Evolutionary conservation across 2,113 vertebrate genomes (phyloP).

Genomic region (Zonotrichia leucophrys): DNA sequence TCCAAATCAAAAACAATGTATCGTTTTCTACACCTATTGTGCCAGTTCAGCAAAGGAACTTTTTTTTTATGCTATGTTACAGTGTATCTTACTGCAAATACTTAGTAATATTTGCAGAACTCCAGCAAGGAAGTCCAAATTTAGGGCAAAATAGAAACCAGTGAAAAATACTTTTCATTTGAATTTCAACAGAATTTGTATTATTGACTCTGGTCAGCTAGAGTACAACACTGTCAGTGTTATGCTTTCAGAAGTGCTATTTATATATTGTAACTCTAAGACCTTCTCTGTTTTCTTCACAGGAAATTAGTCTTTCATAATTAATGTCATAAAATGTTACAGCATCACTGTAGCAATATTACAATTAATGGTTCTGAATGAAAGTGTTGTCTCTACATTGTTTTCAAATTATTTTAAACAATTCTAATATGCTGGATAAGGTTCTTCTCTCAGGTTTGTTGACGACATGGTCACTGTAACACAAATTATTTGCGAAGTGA

Average conservation of each 20-base stretch:
- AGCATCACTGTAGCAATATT: background rate
- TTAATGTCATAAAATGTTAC: background rate
- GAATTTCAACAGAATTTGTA: slow-evolving; percentile 4
- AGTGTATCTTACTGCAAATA: background rate
- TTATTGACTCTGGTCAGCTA: background rate
- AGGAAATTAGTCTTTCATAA: slow-evolving; percentile 28
- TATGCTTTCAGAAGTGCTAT: background rate
- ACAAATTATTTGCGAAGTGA: background rate
- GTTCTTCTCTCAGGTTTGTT: background rate
- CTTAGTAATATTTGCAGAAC: background rate
- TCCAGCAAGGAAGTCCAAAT: background rate
- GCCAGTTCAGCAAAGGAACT: background rate
- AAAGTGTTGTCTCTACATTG: background rate
- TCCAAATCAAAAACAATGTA: background rate
- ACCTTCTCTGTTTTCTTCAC: background rate
- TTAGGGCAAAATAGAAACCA: background rate
- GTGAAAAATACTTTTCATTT: slow-evolving; percentile 4
- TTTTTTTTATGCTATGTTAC: background rate
- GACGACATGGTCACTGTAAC: background rate
- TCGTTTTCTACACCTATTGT: background rate
- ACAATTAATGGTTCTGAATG: background rate
- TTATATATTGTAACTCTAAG: slow-evolving; percentile 23
- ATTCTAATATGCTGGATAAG: background rate
- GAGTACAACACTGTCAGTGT: background rate
- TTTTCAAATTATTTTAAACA: background rate